phyloP scores from a whole-genome alignment of 2,113 vertebrate species.

The Cebidichthys violaceus region DNA sequence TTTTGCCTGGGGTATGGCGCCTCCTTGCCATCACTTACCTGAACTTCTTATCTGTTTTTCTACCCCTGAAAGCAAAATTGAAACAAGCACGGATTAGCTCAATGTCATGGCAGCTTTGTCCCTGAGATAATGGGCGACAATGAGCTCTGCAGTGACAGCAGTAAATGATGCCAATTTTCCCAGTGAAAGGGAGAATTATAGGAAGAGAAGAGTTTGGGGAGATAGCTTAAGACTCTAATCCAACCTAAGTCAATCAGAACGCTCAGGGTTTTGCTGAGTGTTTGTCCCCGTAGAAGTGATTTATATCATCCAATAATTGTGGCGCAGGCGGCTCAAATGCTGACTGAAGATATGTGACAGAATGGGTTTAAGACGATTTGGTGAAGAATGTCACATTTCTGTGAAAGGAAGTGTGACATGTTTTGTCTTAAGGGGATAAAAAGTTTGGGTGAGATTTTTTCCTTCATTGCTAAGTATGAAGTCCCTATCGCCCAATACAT shows the following conservation, averaged over 20 bases:
- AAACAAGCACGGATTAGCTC: conserved; percentile 75
- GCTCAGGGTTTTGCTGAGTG: conserved; percentile 59
- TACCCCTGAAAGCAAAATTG: conserved; percentile 60
- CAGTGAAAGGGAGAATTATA: conserved; percentile 35
- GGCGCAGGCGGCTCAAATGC: conserved; percentile 34
- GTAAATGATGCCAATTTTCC: conserved; percentile 68
- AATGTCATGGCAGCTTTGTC: conserved; percentile 78
- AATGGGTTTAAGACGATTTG: conserved; percentile 44
- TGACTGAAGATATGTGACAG: conserved; percentile 47
- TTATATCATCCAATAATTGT: conserved; percentile 60
- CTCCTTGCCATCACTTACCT: conserved; percentile 56
- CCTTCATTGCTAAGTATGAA: background rate
- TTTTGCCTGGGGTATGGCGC: conserved; percentile 8
- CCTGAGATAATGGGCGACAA: conserved; percentile 69
- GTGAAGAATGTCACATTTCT: conserved; percentile 32
- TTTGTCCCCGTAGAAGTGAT: conserved; percentile 60
- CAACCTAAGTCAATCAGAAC: conserved; percentile 67
- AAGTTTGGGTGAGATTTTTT: conserved; percentile 9
- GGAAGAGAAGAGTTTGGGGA: conserved; percentile 44
- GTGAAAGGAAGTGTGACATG: conserved; percentile 3
- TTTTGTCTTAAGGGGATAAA: conserved; percentile 34
- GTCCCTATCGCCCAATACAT: background rate
- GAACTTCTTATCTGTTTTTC: conserved; percentile 69
- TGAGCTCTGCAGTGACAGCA: conserved; percentile 65
- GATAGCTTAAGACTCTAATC: conserved; percentile 65